Base-by-base conservation (phyloP, 2,888 invertebrate genomes). In the Altica lythri region DNA sequence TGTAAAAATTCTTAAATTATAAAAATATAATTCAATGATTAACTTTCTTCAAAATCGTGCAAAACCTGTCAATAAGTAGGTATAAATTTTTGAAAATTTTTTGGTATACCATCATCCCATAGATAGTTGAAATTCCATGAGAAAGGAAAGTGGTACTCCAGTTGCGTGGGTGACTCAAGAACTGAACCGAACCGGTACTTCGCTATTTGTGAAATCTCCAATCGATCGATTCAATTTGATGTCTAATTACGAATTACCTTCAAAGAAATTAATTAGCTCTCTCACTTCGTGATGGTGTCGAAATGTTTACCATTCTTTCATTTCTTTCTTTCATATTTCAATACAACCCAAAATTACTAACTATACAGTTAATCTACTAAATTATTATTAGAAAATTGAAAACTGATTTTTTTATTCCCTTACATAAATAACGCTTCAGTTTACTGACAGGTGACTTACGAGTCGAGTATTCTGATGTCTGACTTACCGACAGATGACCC, bases 141-240 rank as follows among this genome's bases (percentile, higher is more conserved):
- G 44, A 44, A 44, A 44, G 10, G 44, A 44, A 44, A 44, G 44
- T 44, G 32, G 44, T 44, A 19, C 44, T 44, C 34, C 12, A 32
- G 16, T 35, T 45, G 34, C 45, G 45, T 45, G 45, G 45, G 45
- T 46, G 37, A 35, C 16, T 35, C 35, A 46, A 46, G 46, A 16
- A 25, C 14, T 5, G 12, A 54, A 44, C 29, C 22, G n/a, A 49
- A 44, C 53, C 42, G 48, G 48, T 50, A 45, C 50, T 42, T 43
- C 42, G 50, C 34, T 32, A 32, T 54, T 54, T 44, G 43, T 43
- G 54, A 45, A 54, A 48, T 44, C 48, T 44, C 44, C 49, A 27
- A 44, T 54, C 54, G 38, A 37, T 52, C 30, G 34, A 32, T 43
- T 43, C 29, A 48, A 48, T 48, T 37, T 10, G 43, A 53, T 43